phyloP scores from a whole-genome alignment of 2,888 invertebrate genomes.

The Agrochola circellaris region DNA sequence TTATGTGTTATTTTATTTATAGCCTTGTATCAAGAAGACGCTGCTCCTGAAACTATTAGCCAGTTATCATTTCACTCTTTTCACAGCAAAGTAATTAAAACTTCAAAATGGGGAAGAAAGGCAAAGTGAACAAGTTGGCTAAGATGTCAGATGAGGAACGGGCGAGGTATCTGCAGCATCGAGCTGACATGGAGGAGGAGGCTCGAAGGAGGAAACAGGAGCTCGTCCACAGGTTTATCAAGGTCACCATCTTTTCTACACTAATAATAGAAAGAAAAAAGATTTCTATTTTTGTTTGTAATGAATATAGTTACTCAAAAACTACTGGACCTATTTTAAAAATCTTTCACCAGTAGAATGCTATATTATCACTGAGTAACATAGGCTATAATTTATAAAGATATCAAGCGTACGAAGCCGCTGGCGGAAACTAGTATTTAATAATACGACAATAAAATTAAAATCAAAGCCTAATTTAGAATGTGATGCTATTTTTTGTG shows the following conservation, averaged over 20 bases:
- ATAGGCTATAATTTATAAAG: too few species aligned
- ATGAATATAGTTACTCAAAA: too few species aligned
- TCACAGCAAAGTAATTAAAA: conserved; percentile 46
- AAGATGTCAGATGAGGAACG: conserved; percentile 96
- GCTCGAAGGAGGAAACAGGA: conserved; percentile 95
- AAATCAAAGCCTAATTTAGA: background rate
- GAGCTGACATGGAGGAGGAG: conserved; percentile 96
- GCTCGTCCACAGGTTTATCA: conserved; percentile 94
- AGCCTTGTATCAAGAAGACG: background rate
- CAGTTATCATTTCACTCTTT: background rate
- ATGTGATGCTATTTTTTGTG: background rate
- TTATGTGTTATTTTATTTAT: background rate
- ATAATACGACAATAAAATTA: background rate
- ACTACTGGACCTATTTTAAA: too few species aligned
- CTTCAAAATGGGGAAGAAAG: conserved; percentile 92
- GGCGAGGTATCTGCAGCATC: conserved; percentile 94
- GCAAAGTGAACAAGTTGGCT: conserved; percentile 94
- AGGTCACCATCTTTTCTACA: conserved; percentile 87
- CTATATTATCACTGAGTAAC: too few species aligned
- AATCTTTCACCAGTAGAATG: too few species aligned
- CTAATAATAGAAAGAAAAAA: too few species aligned
- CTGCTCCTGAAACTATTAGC: background rate
- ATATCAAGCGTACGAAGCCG: too few species aligned
- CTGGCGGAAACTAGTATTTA: background rate
- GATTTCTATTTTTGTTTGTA: too few species aligned